Percentiles rank a stretch among this genome's conserved stretches.
Conservation (phyloP, 2,888 invertebrate species). For the Eugnorisma glareosa region DNA sequence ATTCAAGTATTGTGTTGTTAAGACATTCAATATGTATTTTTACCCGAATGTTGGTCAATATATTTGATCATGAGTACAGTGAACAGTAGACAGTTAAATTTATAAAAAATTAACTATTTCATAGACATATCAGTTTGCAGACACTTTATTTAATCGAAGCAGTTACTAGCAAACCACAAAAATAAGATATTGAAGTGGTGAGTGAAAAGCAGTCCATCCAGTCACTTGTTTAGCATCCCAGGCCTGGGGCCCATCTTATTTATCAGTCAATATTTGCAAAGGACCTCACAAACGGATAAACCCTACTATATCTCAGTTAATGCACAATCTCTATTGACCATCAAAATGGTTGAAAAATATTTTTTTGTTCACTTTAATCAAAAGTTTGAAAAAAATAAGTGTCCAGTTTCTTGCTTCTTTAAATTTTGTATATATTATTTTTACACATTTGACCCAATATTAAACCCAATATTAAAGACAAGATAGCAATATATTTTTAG, state of each 20-base stretch:
- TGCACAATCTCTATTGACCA: neutral
- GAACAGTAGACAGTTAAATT: neutral
- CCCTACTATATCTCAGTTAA: too few species aligned
- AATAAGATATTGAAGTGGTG: neutral
- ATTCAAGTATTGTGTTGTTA: slow-evolving; percentile 44
- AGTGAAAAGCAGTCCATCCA: neutral
- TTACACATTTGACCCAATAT: neutral
- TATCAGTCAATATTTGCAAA: neutral
- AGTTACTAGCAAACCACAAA: neutral
- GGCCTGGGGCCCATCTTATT: neutral
- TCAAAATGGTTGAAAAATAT: neutral
- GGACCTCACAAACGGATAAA: neutral
- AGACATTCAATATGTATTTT: slow-evolving; percentile 3
- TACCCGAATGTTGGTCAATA: slow-evolving; percentile 1
- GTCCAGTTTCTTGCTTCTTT: neutral
- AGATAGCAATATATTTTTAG: neutral
- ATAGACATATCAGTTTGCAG: neutral
- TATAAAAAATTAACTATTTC: neutral
- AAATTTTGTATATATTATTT: neutral
- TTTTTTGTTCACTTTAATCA: neutral
- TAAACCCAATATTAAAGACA: neutral
- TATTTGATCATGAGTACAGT: slow-evolving; percentile 1
- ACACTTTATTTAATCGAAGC: neutral
- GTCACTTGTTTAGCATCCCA: neutral
- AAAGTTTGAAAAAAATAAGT: neutral